Conservation (phyloP, 2,888 invertebrate genomes). For the Cistogaster globosa region DNA sequence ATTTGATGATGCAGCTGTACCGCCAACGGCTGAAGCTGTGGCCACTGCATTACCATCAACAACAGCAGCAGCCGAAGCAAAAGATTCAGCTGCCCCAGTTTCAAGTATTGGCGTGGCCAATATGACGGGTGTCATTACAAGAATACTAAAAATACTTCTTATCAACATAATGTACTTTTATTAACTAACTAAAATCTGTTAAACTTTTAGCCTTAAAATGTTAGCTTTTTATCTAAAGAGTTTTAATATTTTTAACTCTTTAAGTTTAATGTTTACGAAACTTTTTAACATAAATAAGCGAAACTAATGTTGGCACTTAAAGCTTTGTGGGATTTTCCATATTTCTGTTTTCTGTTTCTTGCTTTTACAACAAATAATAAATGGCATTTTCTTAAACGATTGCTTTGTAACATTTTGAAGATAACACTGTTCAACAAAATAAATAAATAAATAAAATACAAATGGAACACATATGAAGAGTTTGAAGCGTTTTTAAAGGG, state of each 20-base stretch:
- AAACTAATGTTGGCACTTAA: neutral
- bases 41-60: conserved; percentile 40
- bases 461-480: no score
- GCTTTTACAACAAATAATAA: neutral
- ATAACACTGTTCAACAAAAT: no score
- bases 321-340: conserved; percentile 34
- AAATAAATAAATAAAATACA: no score
- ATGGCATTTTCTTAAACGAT: no score
- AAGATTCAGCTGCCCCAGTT: conserved; percentile 51
- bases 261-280: conserved; percentile 37
- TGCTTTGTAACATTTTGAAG: no score
- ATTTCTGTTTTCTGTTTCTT: conserved; percentile 37
- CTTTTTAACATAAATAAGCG: conserved; percentile 39
- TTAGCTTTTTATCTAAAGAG: conserved; percentile 18
- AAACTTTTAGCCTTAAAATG: conserved; percentile 6
- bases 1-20: neutral
- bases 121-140: neutral
- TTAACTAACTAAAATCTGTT: conserved; percentile 33
- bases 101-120: conserved; percentile 27
- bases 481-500: no score
- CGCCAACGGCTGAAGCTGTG: conserved; percentile 25
- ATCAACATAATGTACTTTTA: conserved; percentile 42
- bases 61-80: conserved; percentile 22
- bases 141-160: conserved; percentile 38
- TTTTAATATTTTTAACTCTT: neutral